phyloP scores from a whole-genome alignment of 2,797 vertebrate genomes.

The Phataginus tetradactyla region DNA sequence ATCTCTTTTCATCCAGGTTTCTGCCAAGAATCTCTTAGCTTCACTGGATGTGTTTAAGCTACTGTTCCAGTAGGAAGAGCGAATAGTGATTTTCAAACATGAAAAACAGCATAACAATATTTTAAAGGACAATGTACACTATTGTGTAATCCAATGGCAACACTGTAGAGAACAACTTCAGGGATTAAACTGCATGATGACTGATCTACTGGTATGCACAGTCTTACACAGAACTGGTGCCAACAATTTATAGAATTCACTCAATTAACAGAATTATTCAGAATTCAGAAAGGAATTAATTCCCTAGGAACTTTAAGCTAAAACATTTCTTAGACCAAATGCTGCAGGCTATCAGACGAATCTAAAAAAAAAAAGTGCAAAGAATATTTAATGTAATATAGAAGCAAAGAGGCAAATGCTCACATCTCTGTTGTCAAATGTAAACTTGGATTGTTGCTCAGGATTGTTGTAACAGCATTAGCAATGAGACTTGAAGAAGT shows the following conservation, averaged over 20 bases:
- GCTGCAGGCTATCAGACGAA: not conserved
- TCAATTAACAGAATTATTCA: constrained; percentile 17
- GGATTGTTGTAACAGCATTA: constrained; percentile 65
- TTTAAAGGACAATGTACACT: not conserved
- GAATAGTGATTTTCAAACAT: constrained; percentile 40
- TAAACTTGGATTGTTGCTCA: constrained; percentile 72
- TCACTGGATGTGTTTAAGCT: not conserved
- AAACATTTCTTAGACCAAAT: not conserved
- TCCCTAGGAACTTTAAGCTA: not conserved
- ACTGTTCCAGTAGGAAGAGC: not conserved
- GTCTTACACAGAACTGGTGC: not conserved
- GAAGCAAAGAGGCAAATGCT: not conserved
- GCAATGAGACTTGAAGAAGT: constrained; percentile 66
- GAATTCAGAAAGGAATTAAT: not conserved
- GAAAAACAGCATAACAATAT: not conserved
- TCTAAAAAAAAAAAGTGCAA: constrained; percentile 14
- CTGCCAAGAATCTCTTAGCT: constrained; percentile 33
- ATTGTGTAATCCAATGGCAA: not conserved
- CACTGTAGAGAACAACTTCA: not conserved
- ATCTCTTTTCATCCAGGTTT: not conserved
- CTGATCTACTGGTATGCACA: not conserved
- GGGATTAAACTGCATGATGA: not conserved
- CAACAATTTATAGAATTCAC: not conserved
- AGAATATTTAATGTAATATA: constrained; percentile 21
- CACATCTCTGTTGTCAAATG: constrained; percentile 61